Evolutionary conservation across 1,140 invertebrate species (phyloP).

Genomic region (Nylanderia fulva): DNA sequence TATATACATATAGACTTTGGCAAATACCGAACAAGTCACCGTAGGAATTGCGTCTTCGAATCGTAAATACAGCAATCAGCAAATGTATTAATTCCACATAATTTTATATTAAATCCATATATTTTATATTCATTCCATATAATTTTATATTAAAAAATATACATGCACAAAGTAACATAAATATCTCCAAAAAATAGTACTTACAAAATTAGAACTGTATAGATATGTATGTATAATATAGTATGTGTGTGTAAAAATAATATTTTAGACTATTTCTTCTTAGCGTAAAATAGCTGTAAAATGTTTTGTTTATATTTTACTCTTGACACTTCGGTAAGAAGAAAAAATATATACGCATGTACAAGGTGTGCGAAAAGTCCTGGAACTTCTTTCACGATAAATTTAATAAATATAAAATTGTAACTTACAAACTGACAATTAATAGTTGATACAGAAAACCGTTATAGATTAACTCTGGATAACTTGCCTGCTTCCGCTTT

Average conservation of each 20-base stretch:
- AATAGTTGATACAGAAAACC: background rate
- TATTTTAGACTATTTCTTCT: too few relatives aligned
- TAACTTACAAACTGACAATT: background rate
- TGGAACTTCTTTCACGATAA: too few relatives aligned
- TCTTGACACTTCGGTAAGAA: too few relatives aligned
- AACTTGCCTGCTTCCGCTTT: conserved; percentile 49
- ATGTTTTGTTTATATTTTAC: too few relatives aligned
- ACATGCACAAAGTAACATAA: background rate
- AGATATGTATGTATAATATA: too few relatives aligned
- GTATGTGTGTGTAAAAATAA: too few relatives aligned
- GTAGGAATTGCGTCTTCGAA: conserved; percentile 29
- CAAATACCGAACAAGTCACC: conserved; percentile 28
- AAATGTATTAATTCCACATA: background rate
- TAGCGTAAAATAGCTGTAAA: too few relatives aligned
- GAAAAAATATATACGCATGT: too few relatives aligned
- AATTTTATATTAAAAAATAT: conserved; percentile 6
- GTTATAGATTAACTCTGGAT: background rate
- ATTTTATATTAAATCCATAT: conserved; percentile 3
- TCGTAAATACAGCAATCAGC: background rate
- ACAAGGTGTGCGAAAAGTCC: too few relatives aligned
- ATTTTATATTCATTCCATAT: background rate
- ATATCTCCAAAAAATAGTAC: background rate
- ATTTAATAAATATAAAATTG: background rate
- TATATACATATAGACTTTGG: conserved; percentile 16
- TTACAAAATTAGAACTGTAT: too few relatives aligned